Evolutionary conservation across 1,140 invertebrate genomes (phyloP).

Genomic region (Euura lappo): DNA sequence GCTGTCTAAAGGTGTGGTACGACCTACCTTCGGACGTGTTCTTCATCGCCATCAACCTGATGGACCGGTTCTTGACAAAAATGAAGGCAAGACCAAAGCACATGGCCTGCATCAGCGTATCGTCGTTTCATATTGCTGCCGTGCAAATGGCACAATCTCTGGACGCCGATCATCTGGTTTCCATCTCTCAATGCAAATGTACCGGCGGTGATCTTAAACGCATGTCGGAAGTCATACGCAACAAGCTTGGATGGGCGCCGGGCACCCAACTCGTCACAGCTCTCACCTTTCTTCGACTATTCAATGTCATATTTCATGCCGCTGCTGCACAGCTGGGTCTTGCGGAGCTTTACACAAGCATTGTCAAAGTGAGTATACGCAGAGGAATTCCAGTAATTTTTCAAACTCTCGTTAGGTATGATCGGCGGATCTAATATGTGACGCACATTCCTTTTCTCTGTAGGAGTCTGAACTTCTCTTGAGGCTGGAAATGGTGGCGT

Average conservation of each 20-base stretch:
- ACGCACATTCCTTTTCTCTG: neutral
- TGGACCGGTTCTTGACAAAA: conserved; percentile 77
- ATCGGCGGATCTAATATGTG: neutral
- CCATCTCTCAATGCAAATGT: conserved; percentile 75
- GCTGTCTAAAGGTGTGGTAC: conserved; percentile 84
- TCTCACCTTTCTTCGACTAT: conserved; percentile 70
- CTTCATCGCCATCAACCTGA: conserved; percentile 76
- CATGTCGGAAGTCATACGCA: conserved; percentile 74
- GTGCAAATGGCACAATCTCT: conserved; percentile 53
- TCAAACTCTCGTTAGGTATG: neutral
- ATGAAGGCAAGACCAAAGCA: conserved; percentile 75
- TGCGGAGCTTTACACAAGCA: conserved; percentile 55
- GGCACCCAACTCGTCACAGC: conserved; percentile 66
- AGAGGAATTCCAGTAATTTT: conserved; percentile 13
- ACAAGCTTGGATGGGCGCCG: conserved; percentile 71
- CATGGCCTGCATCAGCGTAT: conserved; percentile 74
- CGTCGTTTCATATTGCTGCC: conserved; percentile 71
- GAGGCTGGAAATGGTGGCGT: conserved; percentile 73
- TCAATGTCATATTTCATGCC: conserved; percentile 66
- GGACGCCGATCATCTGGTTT: conserved; percentile 59
- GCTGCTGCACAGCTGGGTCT: conserved; percentile 60
- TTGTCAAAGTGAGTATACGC: conserved; percentile 41
- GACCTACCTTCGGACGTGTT: conserved; percentile 79
- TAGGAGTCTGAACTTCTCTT: conserved; percentile 68
- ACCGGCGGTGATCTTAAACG: conserved; percentile 74